Evolutionary conservation across 1,140 invertebrate genomes (phyloP).

Genomic region (Nephila pilipes): DNA sequence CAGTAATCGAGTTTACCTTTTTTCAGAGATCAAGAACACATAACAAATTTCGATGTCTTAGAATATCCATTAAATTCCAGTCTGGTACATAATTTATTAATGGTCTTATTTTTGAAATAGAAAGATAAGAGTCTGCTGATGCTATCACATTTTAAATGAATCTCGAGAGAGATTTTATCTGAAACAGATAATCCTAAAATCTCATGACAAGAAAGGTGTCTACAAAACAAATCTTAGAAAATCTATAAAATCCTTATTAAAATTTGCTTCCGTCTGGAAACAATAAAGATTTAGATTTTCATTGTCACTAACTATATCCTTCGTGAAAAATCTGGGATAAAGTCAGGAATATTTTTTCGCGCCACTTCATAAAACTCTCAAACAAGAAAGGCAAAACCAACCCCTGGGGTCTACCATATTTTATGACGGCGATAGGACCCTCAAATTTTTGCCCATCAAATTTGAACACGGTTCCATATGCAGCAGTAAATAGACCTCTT

Average conservation of each 20-base stretch:
- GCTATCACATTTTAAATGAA: not conserved
- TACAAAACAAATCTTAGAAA: not conserved
- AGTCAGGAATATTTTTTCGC: constrained; percentile 5
- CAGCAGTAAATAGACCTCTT: constrained; percentile 44
- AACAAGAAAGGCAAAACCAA: not conserved
- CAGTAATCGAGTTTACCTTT: too few species aligned
- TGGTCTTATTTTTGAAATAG: too few species aligned
- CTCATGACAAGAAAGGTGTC: not conserved
- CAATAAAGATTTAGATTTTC: constrained; percentile 34
- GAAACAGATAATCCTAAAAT: not conserved
- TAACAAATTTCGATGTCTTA: too few species aligned
- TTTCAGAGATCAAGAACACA: too few species aligned
- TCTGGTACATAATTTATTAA: too few species aligned
- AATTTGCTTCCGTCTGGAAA: not conserved
- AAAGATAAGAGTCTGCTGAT: too few species aligned
- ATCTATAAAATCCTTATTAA: constrained; percentile 12
- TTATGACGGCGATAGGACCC: constrained; percentile 34
- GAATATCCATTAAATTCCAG: too few species aligned
- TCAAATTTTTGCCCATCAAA: constrained; percentile 60
- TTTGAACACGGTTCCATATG: constrained; percentile 27
- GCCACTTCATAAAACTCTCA: constrained; percentile 28
- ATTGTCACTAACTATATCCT: constrained; percentile 4
- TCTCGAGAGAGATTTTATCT: not conserved
- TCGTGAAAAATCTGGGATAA: not conserved
- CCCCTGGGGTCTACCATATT: constrained; percentile 35